Evolutionary conservation across 2,797 vertebrate genomes (phyloP), one percentile per base, ranked within the genome.

Genomic region (Hippoglossus hippoglossus): DNA sequence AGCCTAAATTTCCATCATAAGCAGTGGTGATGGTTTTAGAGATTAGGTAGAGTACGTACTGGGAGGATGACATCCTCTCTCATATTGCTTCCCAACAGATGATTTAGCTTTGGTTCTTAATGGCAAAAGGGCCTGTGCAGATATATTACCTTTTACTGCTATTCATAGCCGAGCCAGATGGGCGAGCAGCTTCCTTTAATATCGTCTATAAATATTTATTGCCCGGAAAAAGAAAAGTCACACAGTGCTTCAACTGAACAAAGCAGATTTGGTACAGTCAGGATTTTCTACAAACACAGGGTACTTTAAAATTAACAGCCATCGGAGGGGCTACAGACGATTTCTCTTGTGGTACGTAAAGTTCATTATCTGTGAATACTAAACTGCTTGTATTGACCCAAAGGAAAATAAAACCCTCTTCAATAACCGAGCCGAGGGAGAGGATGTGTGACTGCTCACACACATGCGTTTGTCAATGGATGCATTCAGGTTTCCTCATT

Each of bases 181-280:
- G 78, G 12, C 44, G 61, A 75, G 67, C 57, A 28, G 59, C 74
- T 77, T 82, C 62, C 60, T 83, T 86, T 90, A 63, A 87, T 81
- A 79, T 78, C 61, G 24, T 75, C 74, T 73, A 85, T 91, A 87
- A 89, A 92, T 89, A 87, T 87, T 86, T 86, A 90, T 83, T 71
- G 73, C 72, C 51, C 84, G 44, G 68, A 84, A 75, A 80, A 71
- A 46, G 39, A 70, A 84, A 77, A 80, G 12, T 84, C 73, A 76
- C 67, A 72, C 19, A 2, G 59, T 21, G 15, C 69, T 61, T 68
- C 41, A 71, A 12, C 9, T 70, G 50, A 76, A 71, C 19, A 66
- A 67, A 75, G 61, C 13, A 41, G 21, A 58, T 82, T 75, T 22
- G 68, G 67, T 26, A 46, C 67, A 57, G 52, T 56, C 3, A 36